Base-by-base conservation (phyloP, 2,113 vertebrate genomes). In the Indri indri region DNA sequence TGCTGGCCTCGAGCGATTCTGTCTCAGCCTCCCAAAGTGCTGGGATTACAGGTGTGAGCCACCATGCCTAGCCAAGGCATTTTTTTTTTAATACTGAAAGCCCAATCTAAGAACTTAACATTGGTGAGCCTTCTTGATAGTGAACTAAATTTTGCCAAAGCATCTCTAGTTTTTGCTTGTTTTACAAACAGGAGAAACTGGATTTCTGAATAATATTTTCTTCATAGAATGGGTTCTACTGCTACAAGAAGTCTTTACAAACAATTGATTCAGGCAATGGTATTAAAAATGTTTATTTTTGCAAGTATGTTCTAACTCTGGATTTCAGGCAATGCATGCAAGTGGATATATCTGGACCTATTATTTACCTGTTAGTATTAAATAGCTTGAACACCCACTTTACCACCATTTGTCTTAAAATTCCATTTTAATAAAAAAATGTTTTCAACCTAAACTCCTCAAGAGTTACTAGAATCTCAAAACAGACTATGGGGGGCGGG, bases 131-230 rank as follows among this genome's bases (percentile, higher is more conserved):
- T 94, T 95, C 85, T 74, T 94, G 65, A 84, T 3, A 91, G 47
- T 74, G 76, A 95, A 93, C 20, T 47, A 59, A 91, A 80, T 76
- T 84, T 63, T 95, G 83, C 42, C 45, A 95, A 71, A 90, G 70
- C 1, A 89, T 57, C 20, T 13, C 45, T 88, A 90, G 10, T 57
- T 92, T 87, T 76, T 82, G 22, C 34, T 94, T 94, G 14, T 91
- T 92, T 94, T 86, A 84, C 17, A 65, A 81, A 92, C 10, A 66
- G 25, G 6, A 85, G 71, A 88, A 71, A 82, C 17, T 54, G 11
- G 32, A 85, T 50, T 80, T 95, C 18, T 93, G 22, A 94, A 25
- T 74, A 90, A 34, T 76, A 91, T 74, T 96, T 96, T 91, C 77
- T 70, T 90, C 50, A 88, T 30, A 97, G 76, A 83, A 88, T 66